These are phyloP conservation scores for Atherinosoma microstoma DNA, from an alignment of 2,797 vertebrate genomes.

Conservation along the genomic window DNA sequence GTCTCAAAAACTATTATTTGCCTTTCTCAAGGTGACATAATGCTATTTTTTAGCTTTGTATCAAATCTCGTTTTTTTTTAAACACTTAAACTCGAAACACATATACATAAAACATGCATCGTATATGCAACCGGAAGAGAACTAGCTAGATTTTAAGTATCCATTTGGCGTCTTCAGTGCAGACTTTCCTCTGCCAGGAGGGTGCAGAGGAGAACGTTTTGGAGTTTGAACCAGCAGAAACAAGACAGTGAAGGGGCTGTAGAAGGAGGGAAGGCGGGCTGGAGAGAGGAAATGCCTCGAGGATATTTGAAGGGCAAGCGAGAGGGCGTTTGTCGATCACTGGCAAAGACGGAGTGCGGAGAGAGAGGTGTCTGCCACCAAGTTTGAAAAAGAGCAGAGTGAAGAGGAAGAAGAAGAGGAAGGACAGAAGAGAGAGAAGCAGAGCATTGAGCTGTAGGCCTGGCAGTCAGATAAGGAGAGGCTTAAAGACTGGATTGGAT, in stretches of 20 bases:
- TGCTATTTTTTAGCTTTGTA: constrained; percentile 36
- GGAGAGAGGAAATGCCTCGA: constrained; percentile 24
- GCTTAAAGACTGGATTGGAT: constrained; percentile 75
- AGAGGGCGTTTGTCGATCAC: constrained; percentile 51
- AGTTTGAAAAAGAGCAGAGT: constrained; percentile 44
- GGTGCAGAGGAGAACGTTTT: constrained; percentile 57
- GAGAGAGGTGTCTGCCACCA: constrained; percentile 39
- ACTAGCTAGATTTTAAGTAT: constrained; percentile 74
- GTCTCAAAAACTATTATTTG: constrained; percentile 56
- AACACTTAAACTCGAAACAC: constrained; percentile 67
- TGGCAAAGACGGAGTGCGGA: constrained; percentile 26
- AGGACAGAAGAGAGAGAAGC: constrained; percentile 45
- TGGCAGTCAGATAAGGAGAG: constrained; percentile 73
- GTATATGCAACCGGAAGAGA: constrained; percentile 65
- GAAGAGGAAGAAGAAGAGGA: constrained; percentile 32
- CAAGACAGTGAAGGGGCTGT: constrained; percentile 37
- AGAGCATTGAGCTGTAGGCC: constrained; percentile 69
- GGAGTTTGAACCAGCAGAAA: constrained; percentile 68
- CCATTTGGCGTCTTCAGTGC: constrained; percentile 55
- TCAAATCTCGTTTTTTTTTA: constrained; percentile 48
- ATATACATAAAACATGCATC: constrained; percentile 68
- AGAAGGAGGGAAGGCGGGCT: constrained; percentile 31
- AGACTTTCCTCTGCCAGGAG: constrained; percentile 54
- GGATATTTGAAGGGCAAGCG: constrained; percentile 54
- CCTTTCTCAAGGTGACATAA: constrained; percentile 59